Conservation (phyloP, 2,888 invertebrate genomes). For the Clusia tigrina region DNA sequence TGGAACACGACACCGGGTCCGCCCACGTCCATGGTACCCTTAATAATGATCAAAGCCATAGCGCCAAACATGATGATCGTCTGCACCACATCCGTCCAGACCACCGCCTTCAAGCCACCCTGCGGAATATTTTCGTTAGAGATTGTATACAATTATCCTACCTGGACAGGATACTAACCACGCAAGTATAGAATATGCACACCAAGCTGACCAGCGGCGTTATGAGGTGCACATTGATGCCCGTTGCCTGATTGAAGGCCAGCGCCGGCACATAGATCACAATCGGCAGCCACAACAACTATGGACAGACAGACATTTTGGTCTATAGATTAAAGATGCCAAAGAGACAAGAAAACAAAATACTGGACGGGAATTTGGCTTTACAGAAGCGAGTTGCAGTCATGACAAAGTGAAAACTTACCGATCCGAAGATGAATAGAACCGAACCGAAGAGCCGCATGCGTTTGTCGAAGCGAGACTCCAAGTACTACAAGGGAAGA, state of each 20-base stretch:
- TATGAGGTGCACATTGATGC: conserved; percentile 76
- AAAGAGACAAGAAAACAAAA: conserved; percentile 14
- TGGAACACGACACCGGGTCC: conserved; percentile 70
- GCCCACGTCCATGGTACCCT: conserved; percentile 73
- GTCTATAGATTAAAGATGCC: neutral
- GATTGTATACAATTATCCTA: neutral
- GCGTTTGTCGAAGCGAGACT: conserved; percentile 73
- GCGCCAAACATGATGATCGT: conserved; percentile 74
- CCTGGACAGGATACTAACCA: conserved; percentile 70
- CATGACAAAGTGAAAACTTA: conserved; percentile 61
- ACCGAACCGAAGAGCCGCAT: conserved; percentile 73
- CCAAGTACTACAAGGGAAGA: conserved; percentile 67
- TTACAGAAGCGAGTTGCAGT: conserved; percentile 7
- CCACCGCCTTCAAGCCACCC: conserved; percentile 74
- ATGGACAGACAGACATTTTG: conserved; percentile 26
- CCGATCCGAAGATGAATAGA: conserved; percentile 72
- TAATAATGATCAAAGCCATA: conserved; percentile 72
- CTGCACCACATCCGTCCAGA: conserved; percentile 79
- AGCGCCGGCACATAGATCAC: conserved; percentile 78
- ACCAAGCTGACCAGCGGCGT: conserved; percentile 78
- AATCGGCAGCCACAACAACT: conserved; percentile 77
- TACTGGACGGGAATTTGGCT: conserved; percentile 2
- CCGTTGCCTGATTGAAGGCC: conserved; percentile 82
- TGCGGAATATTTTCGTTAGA: conserved; percentile 49
- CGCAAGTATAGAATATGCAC: conserved; percentile 81